phyloP scores from a whole-genome alignment of 2,113 vertebrate species.

The Xiphophorus hellerii region DNA sequence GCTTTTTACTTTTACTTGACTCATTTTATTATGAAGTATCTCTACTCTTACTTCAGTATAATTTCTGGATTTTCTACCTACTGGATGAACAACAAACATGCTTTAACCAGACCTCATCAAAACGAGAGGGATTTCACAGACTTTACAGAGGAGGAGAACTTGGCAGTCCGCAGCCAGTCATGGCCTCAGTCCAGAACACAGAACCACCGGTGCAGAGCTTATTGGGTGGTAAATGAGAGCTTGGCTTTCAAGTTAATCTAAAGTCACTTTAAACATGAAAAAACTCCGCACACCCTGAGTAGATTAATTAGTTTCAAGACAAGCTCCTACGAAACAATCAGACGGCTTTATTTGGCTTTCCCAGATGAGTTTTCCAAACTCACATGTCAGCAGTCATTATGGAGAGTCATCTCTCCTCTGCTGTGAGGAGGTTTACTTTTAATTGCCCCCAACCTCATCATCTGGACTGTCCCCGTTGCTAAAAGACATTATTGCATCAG shows the following conservation, averaged over 20 bases:
- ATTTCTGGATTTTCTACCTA: too few relatives aligned
- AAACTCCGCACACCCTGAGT: neutral
- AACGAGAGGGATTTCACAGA: neutral
- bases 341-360: constrained; percentile 23
- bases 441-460: constrained; percentile 37
- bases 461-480: constrained; percentile 28
- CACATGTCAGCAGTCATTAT: constrained; percentile 43
- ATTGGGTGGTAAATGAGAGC: neutral
- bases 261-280: neutral
- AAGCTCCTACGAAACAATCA: neutral
- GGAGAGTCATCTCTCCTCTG: constrained; percentile 3
- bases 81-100: too few relatives aligned
- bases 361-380: constrained; percentile 18
- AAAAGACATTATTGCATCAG: constrained; percentile 36
- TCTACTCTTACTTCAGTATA: too few relatives aligned
- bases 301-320: constrained; percentile 12
- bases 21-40: too few relatives aligned
- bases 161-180: neutral
- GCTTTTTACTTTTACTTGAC: too few relatives aligned
- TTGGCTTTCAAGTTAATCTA: neutral
- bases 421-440: constrained; percentile 16
- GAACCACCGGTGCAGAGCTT: neutral
- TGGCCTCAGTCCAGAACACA: neutral
- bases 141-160: neutral
- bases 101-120: neutral